phyloP scores from a whole-genome alignment of 2,797 vertebrate genomes.

The Erpetoichthys calabaricus region DNA sequence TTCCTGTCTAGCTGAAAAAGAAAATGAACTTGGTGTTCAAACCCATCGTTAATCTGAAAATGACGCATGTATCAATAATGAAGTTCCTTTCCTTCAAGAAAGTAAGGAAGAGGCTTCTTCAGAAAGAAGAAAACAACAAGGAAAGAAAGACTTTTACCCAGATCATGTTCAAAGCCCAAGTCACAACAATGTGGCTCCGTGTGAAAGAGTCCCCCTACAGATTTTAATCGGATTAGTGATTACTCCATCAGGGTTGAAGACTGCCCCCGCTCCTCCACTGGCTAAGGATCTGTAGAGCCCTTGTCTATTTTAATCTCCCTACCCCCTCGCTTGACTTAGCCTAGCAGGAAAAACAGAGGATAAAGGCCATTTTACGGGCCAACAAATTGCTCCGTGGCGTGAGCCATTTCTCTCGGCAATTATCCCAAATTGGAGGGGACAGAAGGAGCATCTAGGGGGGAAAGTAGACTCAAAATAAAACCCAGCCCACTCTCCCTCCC shows the following conservation, averaged over 20 bases:
- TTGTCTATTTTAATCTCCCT: background rate
- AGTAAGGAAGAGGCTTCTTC: background rate
- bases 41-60: too few relatives aligned
- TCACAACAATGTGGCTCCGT: constrained; percentile 1
- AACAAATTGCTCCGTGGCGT: background rate
- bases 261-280: too few relatives aligned
- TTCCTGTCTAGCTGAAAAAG: too few relatives aligned
- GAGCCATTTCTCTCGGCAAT: background rate
- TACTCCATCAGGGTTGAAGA: background rate
- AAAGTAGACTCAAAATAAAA: background rate
- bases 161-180: background rate
- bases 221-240: constrained; percentile 1
- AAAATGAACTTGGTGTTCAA: too few relatives aligned
- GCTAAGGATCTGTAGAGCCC: background rate
- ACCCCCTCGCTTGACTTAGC: too few relatives aligned
- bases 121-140: background rate
- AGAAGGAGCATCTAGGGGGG: background rate
- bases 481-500: too few relatives aligned
- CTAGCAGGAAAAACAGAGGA: background rate
- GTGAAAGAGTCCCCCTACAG: background rate
- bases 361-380: constrained; percentile 1
- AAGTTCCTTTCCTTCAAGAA: background rate
- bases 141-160: background rate
- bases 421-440: background rate
- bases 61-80: too few relatives aligned